Evolutionary conservation across 2,888 invertebrate genomes (phyloP), one percentile per base, ranked within the genome.

Genomic region (Xestia xanthographa): DNA sequence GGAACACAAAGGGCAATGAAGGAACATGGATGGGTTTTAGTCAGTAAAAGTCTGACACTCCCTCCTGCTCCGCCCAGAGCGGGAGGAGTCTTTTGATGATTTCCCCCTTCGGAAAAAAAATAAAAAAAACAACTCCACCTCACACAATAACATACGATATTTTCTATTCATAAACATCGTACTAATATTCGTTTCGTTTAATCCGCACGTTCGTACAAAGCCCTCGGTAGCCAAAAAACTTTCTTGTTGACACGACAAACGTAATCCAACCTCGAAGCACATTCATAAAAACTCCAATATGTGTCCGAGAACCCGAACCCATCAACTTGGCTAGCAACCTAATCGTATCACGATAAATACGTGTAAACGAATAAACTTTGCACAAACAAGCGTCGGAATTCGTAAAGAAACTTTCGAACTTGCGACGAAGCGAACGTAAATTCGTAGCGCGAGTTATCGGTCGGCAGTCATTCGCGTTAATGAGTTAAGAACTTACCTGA

Each of bases 401-500:
- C 73, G 77, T 82, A 83, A 89, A 88, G 87, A 90, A 72, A 84
- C 78, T 86, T 82, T 68, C 69, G 4, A 85, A 85, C 67, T 79
- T 84, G 58, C 75, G 66, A 71, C 81, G 78, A 71, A 62, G 85
- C 82, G 83, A 72, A 85, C 81, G 85, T 82, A 79, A 86, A 89
- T 90, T 87, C 74, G 86, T 87, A 89, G 78, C 79, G 76, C 79
- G 76, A 86, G 87, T 88, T 90, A 88, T 90, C 86, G 86, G 84
- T 86, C 85, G 82, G 72, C 86, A 83, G 87, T 86, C 87, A 82
- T 87, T 87, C 80, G 74, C 70, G 72, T 80, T 89, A 90, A 90
- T 88, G 91, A 91, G 90, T 88, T 90, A 70, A 75, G 84, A 90
- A 91, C 81, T 87, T 82, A 85, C 87, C 84, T 84, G 82, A 63